Evolutionary conservation across 37 sponge, comb jelly and placozoan genomes (phyloP), one percentile per base, ranked within the genome.

Genomic region (Corticium candelabrum): DNA sequence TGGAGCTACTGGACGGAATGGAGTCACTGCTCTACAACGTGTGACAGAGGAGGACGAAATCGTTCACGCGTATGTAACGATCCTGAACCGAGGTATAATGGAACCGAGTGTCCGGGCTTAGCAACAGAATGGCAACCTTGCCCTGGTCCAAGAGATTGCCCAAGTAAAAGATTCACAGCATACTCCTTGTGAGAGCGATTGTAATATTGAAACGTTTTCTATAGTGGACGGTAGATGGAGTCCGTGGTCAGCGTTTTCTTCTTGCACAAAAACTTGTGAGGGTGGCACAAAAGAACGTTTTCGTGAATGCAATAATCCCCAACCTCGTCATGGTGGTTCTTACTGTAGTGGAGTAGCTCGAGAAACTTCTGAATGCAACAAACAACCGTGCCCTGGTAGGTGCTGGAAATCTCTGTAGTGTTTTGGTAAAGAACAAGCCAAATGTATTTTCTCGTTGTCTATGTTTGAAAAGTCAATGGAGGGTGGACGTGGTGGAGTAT

Each of bases 1-100:
- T 76, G 77, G 77, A 37, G 77, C 7, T 3, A 76, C 2, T 76
- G 77, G 77, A 3, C 30, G 43, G 4, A 3, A 32, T 76, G 77
- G 77, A 5, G 40, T 3, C 3, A 4, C 11, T 76, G 77, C 38
- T 15, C 77, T 37, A 3, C 33, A 3, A 76, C 77, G 39, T 76
- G 77, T 39, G 77, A 5, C 7, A 39, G 2, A 5, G 77, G 77
- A 36, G 36, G 39, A 37, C 33, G 77, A 76, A 32, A 3, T 37
- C 35, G 77, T 31, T 37, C 77, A 31, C 35, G 77, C 3, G 41
- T 3, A 32, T 76, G 77, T 39, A 39, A 76, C 7, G 7, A 3
- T 5, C 77, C 77, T 3, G 5, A 2, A 39, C 77, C 77, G 5
- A 76, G 32, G 5, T 31, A 39, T 36, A 39, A 33, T 31, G 77